Conservation (phyloP, 2,113 vertebrate species). For the Elaphurus davidianus region DNA sequence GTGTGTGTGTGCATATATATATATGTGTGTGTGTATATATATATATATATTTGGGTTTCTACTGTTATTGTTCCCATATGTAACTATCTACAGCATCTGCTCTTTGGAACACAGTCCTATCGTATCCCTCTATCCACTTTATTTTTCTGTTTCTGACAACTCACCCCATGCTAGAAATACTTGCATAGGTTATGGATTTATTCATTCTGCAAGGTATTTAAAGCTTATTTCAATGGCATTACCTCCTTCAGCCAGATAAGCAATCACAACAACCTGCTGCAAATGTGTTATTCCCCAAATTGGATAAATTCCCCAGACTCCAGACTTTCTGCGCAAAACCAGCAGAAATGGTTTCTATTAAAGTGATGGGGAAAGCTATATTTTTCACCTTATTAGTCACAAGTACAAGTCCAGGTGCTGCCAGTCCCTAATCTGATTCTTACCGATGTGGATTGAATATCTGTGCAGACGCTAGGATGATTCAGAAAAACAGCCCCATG, state of each 20-base stretch:
- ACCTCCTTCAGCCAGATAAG: background rate
- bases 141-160: background rate
- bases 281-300: conserved; percentile 1
- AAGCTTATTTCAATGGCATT: background rate
- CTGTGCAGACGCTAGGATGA: background rate
- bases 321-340: background rate
- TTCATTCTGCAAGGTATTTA: background rate
- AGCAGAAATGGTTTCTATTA: background rate
- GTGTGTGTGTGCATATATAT: rapidly evolving
- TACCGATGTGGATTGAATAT: background rate
- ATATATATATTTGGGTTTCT: too few relatives aligned
- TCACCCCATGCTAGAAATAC: background rate
- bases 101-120: background rate
- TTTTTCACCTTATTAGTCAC: conserved; percentile 10
- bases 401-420: background rate
- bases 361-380: background rate
- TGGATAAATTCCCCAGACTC: background rate
- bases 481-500: background rate
- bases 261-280: background rate
- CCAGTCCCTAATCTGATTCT: conserved; percentile 9
- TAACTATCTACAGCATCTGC: background rate
- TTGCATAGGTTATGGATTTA: background rate
- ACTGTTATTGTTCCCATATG: background rate
- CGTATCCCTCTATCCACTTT: background rate
- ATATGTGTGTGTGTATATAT: background rate